Conservation (phyloP, 2,113 vertebrate species). For the Tupaia chinensis region DNA sequence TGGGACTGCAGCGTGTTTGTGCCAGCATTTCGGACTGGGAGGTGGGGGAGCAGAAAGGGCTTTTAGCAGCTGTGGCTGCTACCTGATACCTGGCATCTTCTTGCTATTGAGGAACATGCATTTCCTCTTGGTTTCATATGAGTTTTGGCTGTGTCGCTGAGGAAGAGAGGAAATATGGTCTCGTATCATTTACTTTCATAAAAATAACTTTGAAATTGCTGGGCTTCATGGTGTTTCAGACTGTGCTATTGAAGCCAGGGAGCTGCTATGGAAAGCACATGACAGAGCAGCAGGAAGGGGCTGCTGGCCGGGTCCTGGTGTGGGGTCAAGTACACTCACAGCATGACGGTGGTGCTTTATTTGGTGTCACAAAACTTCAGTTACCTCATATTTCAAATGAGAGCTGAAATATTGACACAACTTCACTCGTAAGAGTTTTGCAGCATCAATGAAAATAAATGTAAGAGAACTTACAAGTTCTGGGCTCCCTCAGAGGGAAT, state of each 20-base stretch:
- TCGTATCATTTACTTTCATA: constrained; percentile 49
- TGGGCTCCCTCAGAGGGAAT: neutral
- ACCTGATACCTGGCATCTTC: constrained; percentile 55
- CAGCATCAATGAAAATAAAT: neutral
- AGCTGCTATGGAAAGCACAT: neutral
- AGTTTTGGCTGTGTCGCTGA: constrained; percentile 29
- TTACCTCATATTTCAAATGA: neutral
- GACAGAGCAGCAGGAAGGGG: neutral
- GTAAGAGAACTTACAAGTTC: neutral
- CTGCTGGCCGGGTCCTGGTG: neutral
- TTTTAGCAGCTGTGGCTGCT: constrained; percentile 37
- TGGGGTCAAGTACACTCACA: neutral
- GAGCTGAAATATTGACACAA: neutral
- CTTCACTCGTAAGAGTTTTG: neutral
- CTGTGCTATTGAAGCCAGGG: neutral
- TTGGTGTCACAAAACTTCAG: neutral
- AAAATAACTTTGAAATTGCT: neutral
- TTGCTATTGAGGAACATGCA: constrained; percentile 53
- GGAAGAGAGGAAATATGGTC: constrained; percentile 43
- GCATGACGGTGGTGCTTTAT: neutral
- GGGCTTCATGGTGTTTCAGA: neutral
- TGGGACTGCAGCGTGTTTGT: neutral
- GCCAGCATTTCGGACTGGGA: neutral
- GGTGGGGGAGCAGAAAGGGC: neutral
- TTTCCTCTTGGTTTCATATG: constrained; percentile 53